phyloP scores from a whole-genome alignment of 2,888 invertebrate genomes.

The Margaritifera margaritifera region DNA sequence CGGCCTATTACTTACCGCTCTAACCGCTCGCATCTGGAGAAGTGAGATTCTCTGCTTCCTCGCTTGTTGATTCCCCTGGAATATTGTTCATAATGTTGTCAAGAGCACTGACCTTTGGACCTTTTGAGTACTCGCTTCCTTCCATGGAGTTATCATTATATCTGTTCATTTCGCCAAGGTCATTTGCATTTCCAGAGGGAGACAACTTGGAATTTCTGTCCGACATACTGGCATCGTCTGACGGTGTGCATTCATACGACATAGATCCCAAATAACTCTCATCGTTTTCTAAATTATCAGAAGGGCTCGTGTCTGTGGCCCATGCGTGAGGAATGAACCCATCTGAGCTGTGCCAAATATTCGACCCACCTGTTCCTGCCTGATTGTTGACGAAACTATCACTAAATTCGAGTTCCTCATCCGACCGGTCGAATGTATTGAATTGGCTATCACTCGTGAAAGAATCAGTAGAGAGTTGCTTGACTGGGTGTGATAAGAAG shows the following conservation, averaged over 20 bases:
- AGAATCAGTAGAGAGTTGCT: constrained; percentile 35
- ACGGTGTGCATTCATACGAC: constrained; percentile 52
- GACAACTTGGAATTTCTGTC: too few species aligned
- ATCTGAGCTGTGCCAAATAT: constrained; percentile 49
- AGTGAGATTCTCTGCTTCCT: constrained; percentile 13
- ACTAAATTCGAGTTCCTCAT: constrained; percentile 57
- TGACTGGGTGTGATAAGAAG: constrained; percentile 9
- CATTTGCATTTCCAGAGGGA: too few species aligned
- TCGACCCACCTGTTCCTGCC: constrained; percentile 43
- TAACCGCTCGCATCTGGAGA: constrained; percentile 30
- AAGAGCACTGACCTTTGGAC: constrained; percentile 16
- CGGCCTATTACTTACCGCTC: too few species aligned
- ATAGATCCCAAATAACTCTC: constrained; percentile 49
- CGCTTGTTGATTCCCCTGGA: constrained; percentile 18
- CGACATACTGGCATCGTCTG: constrained; percentile 33
- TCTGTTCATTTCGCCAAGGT: constrained; percentile 7
- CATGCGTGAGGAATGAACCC: constrained; percentile 42
- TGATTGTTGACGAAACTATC: constrained; percentile 52
- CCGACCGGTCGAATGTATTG: constrained; percentile 50
- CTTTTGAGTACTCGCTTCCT: background rate
- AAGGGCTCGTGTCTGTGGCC: constrained; percentile 62
- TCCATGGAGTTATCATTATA: constrained; percentile 11
- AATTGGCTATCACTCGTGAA: constrained; percentile 45
- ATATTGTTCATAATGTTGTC: constrained; percentile 32
- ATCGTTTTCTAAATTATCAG: constrained; percentile 59